Evolutionary conservation across 2,888 invertebrate genomes (phyloP).

Genomic region (Conus canariensis): DNA sequence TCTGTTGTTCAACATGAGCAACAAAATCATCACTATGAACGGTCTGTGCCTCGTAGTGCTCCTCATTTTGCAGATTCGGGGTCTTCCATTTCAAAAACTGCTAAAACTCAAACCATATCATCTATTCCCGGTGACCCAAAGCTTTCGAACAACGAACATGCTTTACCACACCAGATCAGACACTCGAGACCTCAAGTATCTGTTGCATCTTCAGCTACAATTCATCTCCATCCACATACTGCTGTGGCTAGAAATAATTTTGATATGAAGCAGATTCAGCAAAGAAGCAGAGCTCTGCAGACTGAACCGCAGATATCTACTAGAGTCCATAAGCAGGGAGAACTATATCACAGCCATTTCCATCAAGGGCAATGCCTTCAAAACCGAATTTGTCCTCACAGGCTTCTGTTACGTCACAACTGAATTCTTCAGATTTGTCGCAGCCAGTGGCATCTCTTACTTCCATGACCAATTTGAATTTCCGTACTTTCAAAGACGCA

Average conservation of each 20-base stretch:
- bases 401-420: not conserved
- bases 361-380: not conserved
- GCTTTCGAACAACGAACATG: not conserved
- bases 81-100: not conserved
- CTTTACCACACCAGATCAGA: not conserved
- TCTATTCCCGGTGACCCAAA: not conserved
- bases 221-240: not conserved
- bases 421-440: not conserved
- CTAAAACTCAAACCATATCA: not conserved
- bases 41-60: not conserved
- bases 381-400: not conserved
- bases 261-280: not conserved
- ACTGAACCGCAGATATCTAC: not conserved
- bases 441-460: not conserved
- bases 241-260: not conserved
- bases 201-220: not conserved
- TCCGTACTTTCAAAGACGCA: not conserved
- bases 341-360: too few relatives aligned
- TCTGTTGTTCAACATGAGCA: not conserved
- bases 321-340: too few relatives aligned
- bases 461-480: too few relatives aligned
- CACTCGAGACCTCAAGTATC: not conserved
- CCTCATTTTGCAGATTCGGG: not conserved
- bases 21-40: not conserved
- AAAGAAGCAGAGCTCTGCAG: not conserved